Percentiles rank a stretch among this genome's conserved stretches.
Conservation (phyloP, 2,113 vertebrate genomes). For the Heterocephalus glaber region DNA sequence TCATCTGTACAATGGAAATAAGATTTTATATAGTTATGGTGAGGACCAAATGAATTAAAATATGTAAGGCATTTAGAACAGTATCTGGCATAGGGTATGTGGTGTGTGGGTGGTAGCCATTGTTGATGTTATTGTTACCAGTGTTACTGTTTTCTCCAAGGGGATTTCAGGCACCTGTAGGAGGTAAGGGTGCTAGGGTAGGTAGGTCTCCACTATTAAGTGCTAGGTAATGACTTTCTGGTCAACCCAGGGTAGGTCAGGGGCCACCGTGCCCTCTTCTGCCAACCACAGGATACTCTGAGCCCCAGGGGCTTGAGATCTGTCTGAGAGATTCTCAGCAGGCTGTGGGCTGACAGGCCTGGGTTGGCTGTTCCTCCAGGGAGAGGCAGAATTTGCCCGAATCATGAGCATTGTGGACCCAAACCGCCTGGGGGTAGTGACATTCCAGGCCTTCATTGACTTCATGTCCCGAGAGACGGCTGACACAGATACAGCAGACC, state of each 20-base stretch:
- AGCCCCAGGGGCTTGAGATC: background rate
- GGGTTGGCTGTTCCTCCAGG: constrained; percentile 86
- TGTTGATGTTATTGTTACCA: background rate
- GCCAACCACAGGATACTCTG: background rate
- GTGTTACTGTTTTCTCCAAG: background rate
- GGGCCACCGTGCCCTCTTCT: background rate
- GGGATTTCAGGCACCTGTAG: background rate
- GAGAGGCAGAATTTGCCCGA: constrained; percentile 97
- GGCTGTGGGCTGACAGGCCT: constrained; percentile 1
- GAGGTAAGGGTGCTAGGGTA: background rate
- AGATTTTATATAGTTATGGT: background rate
- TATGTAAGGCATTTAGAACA: background rate
- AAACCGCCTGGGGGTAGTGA: constrained; percentile 96
- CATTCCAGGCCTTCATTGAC: constrained; percentile 99
- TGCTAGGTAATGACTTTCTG: background rate
- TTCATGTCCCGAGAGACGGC: constrained; percentile 99
- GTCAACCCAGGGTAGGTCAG: background rate
- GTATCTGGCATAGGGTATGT: background rate
- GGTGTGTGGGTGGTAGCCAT: background rate
- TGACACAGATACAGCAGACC: constrained; percentile 98
- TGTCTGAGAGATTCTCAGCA: background rate
- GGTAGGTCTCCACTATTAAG: background rate
- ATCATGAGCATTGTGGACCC: constrained; percentile 99
- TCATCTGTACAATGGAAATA: background rate
- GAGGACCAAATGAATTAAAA: background rate